Percentiles rank a stretch among this genome's conserved stretches.
These are phyloP conservation scores for Heliornis fulica DNA, from an alignment of 2,113 vertebrate genomes.

Conservation along the genomic window DNA sequence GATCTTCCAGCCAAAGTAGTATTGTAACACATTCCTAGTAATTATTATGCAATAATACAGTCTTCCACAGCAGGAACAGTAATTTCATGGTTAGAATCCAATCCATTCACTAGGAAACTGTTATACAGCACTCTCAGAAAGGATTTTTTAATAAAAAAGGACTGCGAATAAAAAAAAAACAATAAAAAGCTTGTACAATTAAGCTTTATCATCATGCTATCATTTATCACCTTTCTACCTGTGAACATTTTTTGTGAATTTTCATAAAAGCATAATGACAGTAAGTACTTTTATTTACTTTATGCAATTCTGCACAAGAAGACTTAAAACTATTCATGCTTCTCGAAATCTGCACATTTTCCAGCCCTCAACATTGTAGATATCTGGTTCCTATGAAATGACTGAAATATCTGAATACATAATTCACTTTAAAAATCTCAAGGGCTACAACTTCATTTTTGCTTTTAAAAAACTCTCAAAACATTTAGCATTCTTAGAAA, in stretches of 20 bases:
- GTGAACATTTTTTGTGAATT: not conserved
- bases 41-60: constrained; percentile 35
- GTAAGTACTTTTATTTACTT: not conserved
- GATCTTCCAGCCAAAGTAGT: not conserved
- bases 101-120: constrained; percentile 1
- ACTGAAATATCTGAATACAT: not conserved
- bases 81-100: constrained; percentile 15
- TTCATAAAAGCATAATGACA: not conserved
- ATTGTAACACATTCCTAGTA: constrained; percentile 22
- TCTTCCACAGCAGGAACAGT: not conserved
- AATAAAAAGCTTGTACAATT: not conserved
- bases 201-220: not conserved
- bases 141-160: not conserved
- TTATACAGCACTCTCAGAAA: not conserved
- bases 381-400: not conserved
- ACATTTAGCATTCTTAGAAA: not conserved
- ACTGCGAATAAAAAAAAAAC: not conserved
- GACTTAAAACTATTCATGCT: not conserved
- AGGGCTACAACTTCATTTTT: constrained; percentile 14
- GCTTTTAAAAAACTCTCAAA: not conserved
- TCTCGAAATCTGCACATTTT: not conserved
- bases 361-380: not conserved
- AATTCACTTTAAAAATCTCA: not conserved
- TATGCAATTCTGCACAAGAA: not conserved
- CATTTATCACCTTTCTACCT: not conserved